Base-by-base conservation (phyloP, 2,888 invertebrate genomes). In the Phorcus lineatus region DNA sequence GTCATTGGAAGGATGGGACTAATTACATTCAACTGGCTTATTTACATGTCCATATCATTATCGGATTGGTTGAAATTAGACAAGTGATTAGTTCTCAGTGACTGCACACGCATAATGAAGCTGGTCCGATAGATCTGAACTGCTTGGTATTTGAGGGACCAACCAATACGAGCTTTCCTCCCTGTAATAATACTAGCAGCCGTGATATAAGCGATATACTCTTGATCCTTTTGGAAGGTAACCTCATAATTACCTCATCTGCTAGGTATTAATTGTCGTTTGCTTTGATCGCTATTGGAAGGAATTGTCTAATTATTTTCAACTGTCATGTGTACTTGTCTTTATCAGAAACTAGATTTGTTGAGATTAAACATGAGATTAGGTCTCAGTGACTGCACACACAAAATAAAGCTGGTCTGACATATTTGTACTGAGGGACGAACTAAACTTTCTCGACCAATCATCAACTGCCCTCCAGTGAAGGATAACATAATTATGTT, bases 281-380 rank as follows among this genome's bases (percentile, higher is more conserved):
- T 40, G 70, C 70, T 70, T 70, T 70, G 70, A 70, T 70, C 70
- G 70, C 40, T 70, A 70, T 70, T 70, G 36, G 70, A 70, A 70
- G 70, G 70, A 70, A 40, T 36, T n/a, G 70, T 70, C 40, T 70
- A 70, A 70, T 70, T 40, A 70, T 40, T 40, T 70, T 70, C 19
- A 31, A 70, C 70, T 70, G 40, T 17, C 70, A 40, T 70, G 70
- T 70, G 36, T 70, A 70, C 70, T 36, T 70, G 70, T 36, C 31
- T 40, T 40, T 70, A 36, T 70, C 70, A 70, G 36, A 40, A 70
- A 70, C 70, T 40, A 40, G 70, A 70, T 70, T 70, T 16, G 70
- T 70, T 70, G 36, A 70, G 40, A 70, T 70, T 70, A 70, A 40
- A 70, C 70, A 70, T 70, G 36, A 40, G 70, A 70, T 70, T 70